Evolutionary conservation across 2,797 vertebrate genomes (phyloP).

Genomic region (Arctocebus calabarensis): DNA sequence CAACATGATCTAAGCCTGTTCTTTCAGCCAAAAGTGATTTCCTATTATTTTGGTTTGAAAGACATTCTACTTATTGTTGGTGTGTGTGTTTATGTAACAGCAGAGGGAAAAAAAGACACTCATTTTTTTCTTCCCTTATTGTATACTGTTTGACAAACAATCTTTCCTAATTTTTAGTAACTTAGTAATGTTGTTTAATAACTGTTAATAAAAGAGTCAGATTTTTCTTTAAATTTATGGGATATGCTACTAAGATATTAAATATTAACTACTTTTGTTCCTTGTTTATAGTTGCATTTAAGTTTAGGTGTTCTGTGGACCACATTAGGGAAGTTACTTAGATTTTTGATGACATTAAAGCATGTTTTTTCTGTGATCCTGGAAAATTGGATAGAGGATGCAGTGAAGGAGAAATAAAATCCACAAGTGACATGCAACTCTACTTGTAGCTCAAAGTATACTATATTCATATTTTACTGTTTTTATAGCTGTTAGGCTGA

Average conservation of each 20-base stretch:
- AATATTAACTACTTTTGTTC: background rate
- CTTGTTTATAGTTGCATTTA: background rate
- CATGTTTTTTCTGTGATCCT: background rate
- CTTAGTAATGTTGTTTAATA: background rate
- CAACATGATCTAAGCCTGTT: conserved; percentile 67
- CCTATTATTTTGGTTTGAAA: conserved; percentile 81
- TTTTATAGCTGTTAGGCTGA: background rate
- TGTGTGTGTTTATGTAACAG: conserved; percentile 76
- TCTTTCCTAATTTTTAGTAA: conserved; percentile 57
- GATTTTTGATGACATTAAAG: background rate
- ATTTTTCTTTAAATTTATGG: conserved; percentile 17
- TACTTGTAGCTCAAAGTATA: background rate
- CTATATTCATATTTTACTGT: background rate
- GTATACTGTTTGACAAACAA: conserved; percentile 63
- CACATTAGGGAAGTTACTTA: background rate
- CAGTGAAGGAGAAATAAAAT: background rate
- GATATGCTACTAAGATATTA: background rate
- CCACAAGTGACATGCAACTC: background rate
- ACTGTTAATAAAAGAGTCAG: conserved; percentile 28
- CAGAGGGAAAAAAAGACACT: background rate
- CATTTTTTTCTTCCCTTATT: conserved; percentile 40
- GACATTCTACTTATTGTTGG: conserved; percentile 72
- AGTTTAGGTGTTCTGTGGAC: background rate
- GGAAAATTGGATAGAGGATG: background rate
- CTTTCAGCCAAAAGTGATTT: conserved; percentile 74